phyloP scores from a whole-genome alignment of 2,888 invertebrate species.

The Dryobotodes eremita region DNA sequence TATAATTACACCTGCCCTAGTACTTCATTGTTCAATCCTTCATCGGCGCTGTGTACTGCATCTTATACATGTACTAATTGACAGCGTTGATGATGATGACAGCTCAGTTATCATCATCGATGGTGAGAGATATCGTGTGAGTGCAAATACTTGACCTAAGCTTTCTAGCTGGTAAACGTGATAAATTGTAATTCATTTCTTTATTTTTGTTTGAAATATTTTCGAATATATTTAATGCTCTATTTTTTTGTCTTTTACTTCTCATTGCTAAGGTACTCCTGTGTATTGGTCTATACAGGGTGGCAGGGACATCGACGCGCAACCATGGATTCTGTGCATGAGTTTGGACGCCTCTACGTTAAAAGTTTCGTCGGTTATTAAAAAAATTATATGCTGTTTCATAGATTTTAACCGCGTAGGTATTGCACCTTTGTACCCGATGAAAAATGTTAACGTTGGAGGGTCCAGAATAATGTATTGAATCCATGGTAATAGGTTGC shows the following conservation, averaged over 20 bases:
- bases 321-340: too few relatives aligned
- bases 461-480: too few relatives aligned
- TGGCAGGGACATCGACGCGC: too few relatives aligned
- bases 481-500: too few relatives aligned
- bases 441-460: too few relatives aligned
- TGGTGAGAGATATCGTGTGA: background rate
- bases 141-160: background rate
- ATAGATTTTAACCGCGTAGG: too few relatives aligned
- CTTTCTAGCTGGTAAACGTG: background rate
- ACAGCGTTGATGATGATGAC: background rate
- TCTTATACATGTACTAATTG: slow-evolving; percentile 78
- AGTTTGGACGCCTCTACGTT: too few relatives aligned
- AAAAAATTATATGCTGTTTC: too few relatives aligned
- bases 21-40: slow-evolving; percentile 84
- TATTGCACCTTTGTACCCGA: too few relatives aligned
- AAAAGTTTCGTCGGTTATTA: too few relatives aligned
- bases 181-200: background rate
- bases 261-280: background rate
- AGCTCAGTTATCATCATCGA: background rate
- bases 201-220: background rate
- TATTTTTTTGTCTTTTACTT: slow-evolving; percentile 14
- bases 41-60: slow-evolving; percentile 79
- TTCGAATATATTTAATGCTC: slow-evolving; percentile 21
- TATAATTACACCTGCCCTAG: slow-evolving; percentile 84
- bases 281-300: background rate